Base-by-base conservation (phyloP, 2,113 vertebrate genomes). In the Paratilapia polleni region DNA sequence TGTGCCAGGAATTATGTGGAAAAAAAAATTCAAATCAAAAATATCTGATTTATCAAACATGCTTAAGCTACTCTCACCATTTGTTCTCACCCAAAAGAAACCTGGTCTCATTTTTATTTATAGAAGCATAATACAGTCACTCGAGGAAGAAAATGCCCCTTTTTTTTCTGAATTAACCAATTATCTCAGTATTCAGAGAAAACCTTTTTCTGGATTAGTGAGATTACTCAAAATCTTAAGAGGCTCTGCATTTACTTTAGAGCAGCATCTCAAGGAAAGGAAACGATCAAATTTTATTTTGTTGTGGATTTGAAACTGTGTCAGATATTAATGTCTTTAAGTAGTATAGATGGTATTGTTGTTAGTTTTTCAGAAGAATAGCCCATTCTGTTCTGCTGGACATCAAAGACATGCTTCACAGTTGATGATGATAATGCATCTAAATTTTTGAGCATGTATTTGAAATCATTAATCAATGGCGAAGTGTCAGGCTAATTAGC, bases 31-130 rank as follows among this genome's bases (percentile, higher is more conserved):
- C 41, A 19, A 41, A 49, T 68, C 11, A 11, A 57, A 57, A 57
- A 10, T 57, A 57, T 57, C 31, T 34, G 13, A 2, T 38, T 52
- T 41, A 76, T 41, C 59, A 64, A 34, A 10, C 28, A 66, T 77
- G 62, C 26, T 59, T 31, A 31, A 31, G 28, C 28, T 31, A 31
- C 4, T 56, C 56, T 58, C 2, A 57, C 1, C 17, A n/a, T n/a
- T n/a, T n/a, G n/a, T 31, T 56, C 56, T 58, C 2, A 57, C 1
- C 17, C 59, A 79, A 86, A 80, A 43, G 79, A 89, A 86, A 78
- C 89, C 85, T 81, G 81, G 59, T 85, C 13, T 80, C 61, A 64
- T 66, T 84, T 54, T 38, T 38, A 62, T 17, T 41, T 41, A 13
- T 17, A 2, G 6, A 54, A 34, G 68, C 20, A 34, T 54, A 73